A percentile compares a stretch with the other conserved stretches of the same genome.
phyloP scores from a whole-genome alignment of 2,797 vertebrate species.

The Cichlasoma orientale region DNA sequence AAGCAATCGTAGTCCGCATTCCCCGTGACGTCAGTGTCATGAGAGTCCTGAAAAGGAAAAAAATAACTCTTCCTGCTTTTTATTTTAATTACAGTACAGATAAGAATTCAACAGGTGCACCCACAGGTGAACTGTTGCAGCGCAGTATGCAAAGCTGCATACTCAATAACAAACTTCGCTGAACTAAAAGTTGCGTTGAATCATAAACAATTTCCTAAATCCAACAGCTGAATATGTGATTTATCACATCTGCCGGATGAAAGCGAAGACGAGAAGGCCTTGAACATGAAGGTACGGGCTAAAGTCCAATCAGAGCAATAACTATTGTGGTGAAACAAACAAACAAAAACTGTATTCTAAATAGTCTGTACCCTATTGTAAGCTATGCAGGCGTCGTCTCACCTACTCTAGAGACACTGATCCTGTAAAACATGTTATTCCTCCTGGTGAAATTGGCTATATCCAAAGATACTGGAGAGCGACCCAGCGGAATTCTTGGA shows the following conservation, averaged over 20 bases:
- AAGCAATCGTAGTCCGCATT: constrained; percentile 44
- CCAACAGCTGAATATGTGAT: background rate
- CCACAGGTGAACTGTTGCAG: constrained; percentile 19
- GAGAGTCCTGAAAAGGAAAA: constrained; percentile 27
- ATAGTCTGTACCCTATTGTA: background rate
- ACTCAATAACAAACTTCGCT: background rate
- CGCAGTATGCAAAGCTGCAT: background rate
- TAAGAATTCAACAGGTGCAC: constrained; percentile 13
- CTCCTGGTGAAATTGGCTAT: background rate
- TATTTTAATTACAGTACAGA: background rate
- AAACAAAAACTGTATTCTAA: rapidly evolving
- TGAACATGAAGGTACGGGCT: background rate
- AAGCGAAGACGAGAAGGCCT: background rate
- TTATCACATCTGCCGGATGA: background rate
- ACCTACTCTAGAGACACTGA: background rate
- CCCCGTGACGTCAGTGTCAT: constrained; percentile 72
- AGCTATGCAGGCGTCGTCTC: background rate
- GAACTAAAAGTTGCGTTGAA: background rate
- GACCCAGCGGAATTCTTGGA: background rate
- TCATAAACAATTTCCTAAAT: background rate
- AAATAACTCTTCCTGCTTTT: constrained; percentile 43
- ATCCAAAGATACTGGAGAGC: background rate
- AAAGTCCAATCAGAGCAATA: background rate
- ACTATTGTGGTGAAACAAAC: background rate
- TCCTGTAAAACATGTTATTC: background rate